Evolutionary conservation across 2,888 invertebrate species (phyloP), one percentile per base, ranked within the genome.

Genomic region (Thymelicus lineola): DNA sequence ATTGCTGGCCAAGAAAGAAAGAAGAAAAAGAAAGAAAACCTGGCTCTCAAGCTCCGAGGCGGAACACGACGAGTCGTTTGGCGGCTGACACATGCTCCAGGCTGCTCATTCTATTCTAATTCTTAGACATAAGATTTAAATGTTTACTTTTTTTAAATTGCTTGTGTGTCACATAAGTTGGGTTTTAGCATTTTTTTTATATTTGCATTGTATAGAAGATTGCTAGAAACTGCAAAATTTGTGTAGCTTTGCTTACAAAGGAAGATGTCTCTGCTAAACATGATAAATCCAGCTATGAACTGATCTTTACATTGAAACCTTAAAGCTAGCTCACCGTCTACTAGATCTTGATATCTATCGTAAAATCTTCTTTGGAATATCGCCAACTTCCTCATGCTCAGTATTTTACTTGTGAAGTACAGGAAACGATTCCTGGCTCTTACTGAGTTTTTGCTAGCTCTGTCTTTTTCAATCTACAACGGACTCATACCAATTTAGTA

Each of bases 331-430:
- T 66, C 60, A 59, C 53, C 53, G 53, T 61, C 61, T 20, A 28
- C 55, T 55, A 36, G 61, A 67, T 67, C 61, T 67, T 55, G 53
- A 67, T 67, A 67, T 61, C 60, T 35, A 55, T 55, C 12, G 61
- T 53, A 61, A 60, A 67, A 55, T 67, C 61, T 67, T 58, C 58
- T 20, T 36, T 67, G 67, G 67, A 67, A 61, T 35, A 45, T 12
- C 45, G 67, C 67, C 67, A 68, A 59, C 38, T 15, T 15, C 10
- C 45, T 57, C 38, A 7, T 53, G 45, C 28, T 14, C 55, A 28
- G 45, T 61, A 67, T 42, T 53, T 38, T 67, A 68, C 55, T 45
- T 68, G 42, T 50, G 45, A 46, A 48, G 42, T 60, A 45, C 36
- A 28, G 60, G 42, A 53, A 67, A 53, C 53, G n/a, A 67, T 67